Evolutionary conservation across 2,113 vertebrate species (phyloP).

Genomic region (Ia io): DNA sequence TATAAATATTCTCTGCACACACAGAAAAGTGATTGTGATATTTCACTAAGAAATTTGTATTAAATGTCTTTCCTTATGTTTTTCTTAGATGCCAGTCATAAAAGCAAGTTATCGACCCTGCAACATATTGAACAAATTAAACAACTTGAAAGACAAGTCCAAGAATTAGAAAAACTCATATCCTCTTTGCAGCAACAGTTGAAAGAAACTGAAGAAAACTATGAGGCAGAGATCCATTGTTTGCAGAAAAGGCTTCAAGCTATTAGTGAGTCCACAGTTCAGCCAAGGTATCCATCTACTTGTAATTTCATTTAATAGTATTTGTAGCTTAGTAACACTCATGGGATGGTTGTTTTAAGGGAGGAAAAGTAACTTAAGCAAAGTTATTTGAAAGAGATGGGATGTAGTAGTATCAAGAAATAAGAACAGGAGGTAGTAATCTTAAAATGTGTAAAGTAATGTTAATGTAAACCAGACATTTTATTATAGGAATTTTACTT

Average conservation of each 20-base stretch:
- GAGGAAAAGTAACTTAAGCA: not conserved
- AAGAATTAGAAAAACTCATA: constrained; percentile 85
- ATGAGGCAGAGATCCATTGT: constrained; percentile 81
- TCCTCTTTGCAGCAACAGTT: constrained; percentile 87
- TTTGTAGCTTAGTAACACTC: not conserved
- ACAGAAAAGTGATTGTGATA: not conserved
- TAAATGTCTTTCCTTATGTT: constrained; percentile 54
- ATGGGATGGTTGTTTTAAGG: not conserved
- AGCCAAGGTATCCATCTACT: constrained; percentile 82
- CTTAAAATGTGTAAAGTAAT: constrained; percentile 28
- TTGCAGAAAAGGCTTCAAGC: constrained; percentile 86
- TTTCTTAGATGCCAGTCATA: constrained; percentile 19
- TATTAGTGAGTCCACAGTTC: constrained; percentile 63
- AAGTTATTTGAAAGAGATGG: not conserved
- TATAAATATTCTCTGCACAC: not conserved
- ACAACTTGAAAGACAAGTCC: constrained; percentile 85
- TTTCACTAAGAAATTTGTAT: constrained; percentile 3
- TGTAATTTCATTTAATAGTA: not conserved
- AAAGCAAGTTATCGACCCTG: constrained; percentile 9
- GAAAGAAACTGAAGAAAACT: constrained; percentile 86
- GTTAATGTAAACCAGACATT: not conserved
- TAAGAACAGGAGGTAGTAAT: not conserved
- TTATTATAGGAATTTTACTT: not conserved
- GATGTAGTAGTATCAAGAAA: not conserved
- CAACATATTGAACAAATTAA: constrained; percentile 80